Evolutionary conservation across 2,888 invertebrate species (phyloP).

Genomic region (Ditylenchus weischeri): DNA sequence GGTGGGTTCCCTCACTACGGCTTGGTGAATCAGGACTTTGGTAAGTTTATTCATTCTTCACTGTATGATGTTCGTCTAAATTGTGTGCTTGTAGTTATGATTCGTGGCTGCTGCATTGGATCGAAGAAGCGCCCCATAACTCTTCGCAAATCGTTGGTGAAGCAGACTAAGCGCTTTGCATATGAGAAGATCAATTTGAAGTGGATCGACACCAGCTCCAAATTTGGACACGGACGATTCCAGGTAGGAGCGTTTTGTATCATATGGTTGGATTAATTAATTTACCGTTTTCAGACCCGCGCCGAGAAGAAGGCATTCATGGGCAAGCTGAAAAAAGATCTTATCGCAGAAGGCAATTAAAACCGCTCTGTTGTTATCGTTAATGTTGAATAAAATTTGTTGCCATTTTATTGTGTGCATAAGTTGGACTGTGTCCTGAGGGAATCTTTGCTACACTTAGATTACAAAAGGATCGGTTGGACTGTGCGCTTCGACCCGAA

Average conservation of each 20-base stretch:
- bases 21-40: slow-evolving; percentile 94
- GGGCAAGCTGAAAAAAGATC: slow-evolving; percentile 58
- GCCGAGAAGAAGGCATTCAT: slow-evolving; percentile 77
- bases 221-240: slow-evolving; percentile 99
- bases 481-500: too few species aligned
- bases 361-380: not conserved
- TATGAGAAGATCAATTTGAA: slow-evolving; percentile 96
- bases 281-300: slow-evolving; percentile 72
- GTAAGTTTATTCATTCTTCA: too few species aligned
- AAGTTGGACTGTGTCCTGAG: too few species aligned
- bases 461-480: too few species aligned
- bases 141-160: slow-evolving; percentile 85
- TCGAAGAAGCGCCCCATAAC: slow-evolving; percentile 95
- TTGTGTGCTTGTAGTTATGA: slow-evolving; percentile 69
- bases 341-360: slow-evolving; percentile 40
- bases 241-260: too few species aligned
- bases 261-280: too few species aligned
- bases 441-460: too few species aligned
- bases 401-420: too few species aligned
- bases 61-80: too few species aligned
- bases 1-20: slow-evolving; percentile 99
- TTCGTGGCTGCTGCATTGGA: slow-evolving; percentile 92
- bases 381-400: slow-evolving; percentile 5
- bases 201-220: slow-evolving; percentile 97
- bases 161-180: slow-evolving; percentile 89